Percentiles rank a stretch among this genome's conserved stretches.
Evolutionary conservation across 30 jellyfish, hydroid and myxozoan genomes (phyloP).

Genomic region (Rhopilema esculentum): DNA sequence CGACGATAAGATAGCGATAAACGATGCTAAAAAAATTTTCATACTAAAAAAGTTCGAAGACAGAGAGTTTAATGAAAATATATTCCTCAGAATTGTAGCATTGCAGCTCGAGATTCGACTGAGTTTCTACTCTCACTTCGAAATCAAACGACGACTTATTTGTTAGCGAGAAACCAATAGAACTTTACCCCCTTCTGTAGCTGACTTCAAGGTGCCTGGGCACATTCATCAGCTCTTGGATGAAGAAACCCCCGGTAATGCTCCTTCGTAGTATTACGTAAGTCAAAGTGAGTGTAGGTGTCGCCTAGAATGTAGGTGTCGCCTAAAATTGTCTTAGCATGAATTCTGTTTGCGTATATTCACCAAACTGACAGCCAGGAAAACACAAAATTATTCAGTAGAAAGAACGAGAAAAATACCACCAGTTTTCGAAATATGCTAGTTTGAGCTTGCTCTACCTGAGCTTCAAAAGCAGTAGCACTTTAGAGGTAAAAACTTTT

Average conservation of each 20-base stretch:
- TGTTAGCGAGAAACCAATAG: too few relatives aligned
- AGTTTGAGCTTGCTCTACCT: too few relatives aligned
- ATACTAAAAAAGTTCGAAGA: neutral
- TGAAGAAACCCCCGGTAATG: slow-evolving; percentile 11
- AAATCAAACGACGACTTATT: neutral
- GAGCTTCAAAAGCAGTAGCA: too few relatives aligned
- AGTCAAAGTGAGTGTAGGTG: neutral
- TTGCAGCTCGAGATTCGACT: neutral
- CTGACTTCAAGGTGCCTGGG: neutral
- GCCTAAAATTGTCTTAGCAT: too few relatives aligned
- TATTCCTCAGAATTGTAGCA: slow-evolving; percentile 3
- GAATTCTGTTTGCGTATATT: too few relatives aligned
- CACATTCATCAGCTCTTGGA: neutral
- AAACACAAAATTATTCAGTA: too few relatives aligned
- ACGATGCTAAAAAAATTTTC: slow-evolving; percentile 19
- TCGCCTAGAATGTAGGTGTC: neutral
- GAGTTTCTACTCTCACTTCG: neutral
- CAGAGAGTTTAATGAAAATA: neutral
- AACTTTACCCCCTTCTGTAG: neutral
- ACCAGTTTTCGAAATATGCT: too few relatives aligned
- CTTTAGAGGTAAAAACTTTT: too few relatives aligned
- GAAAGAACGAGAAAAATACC: too few relatives aligned
- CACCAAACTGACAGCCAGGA: too few relatives aligned
- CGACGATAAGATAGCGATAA: slow-evolving; percentile 14
- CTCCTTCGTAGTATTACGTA: neutral